Evolutionary conservation across 2,113 vertebrate species (phyloP), one percentile per base, ranked within the genome.

Genomic region (Opisthocomus hoazin): DNA sequence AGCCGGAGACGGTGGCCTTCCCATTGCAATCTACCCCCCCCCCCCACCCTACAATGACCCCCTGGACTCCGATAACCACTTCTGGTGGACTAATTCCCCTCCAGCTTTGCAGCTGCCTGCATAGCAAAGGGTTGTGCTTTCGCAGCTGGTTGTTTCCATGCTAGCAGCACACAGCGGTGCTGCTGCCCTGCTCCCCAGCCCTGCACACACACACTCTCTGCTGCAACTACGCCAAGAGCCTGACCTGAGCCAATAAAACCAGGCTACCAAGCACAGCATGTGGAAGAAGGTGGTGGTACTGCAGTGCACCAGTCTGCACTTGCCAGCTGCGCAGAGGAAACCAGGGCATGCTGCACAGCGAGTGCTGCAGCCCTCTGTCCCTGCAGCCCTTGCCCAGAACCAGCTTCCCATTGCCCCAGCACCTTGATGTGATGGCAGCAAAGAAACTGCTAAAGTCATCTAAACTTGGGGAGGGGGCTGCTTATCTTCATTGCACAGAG

Each of bases 81-180:
- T 58, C 30, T 53, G 65, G 16, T 58, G 37, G 73, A 16, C 16
- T 48, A 45, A 34, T 45, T 60, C 58, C 2, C 1, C 12, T 43
- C 12, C 78, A 54, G 24, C 50, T 37, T 46, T 29, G 23, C 64
- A 30, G 43, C 53, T 73, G 23, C 48, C 27, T 16, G 37, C 26
- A 37, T 8, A 1, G 63, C 63, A 8, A 4, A 10, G 26, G 46
- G 22, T 32, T 5, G 2, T 1, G 1, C 32, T 58, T 22, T 36
- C 24, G 41, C 0, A 0, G 29, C 17, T 27, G 20, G 32, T 15
- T 63, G 3, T 43, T 48, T 50, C 30, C 43, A 5, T 2, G 1
- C 19, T 11, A 34, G 54, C 41, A 56, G 54, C 4, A 7, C 18
- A 6, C 3, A 32, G 66, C 1, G 1, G 6, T 39, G 50, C 39